These are phyloP conservation scores for Diploptera punctata DNA, from an alignment of 2,888 invertebrate species.

Conservation along the genomic window DNA sequence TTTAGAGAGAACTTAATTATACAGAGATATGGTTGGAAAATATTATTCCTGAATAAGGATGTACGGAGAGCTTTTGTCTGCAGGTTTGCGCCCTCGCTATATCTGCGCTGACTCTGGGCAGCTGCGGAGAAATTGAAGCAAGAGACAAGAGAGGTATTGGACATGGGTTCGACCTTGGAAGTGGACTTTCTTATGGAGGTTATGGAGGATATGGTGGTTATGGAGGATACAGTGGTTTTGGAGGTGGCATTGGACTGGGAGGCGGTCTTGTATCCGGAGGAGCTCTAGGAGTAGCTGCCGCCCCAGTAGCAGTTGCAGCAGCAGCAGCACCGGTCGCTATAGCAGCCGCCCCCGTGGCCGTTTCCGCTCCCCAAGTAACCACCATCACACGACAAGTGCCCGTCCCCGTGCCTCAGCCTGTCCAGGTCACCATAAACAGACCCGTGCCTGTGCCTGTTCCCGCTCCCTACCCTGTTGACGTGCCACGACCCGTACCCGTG, in stretches of 20 bases:
- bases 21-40: no score
- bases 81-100: neutral
- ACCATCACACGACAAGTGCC: conserved; percentile 11
- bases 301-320: no score
- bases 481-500: conserved; percentile 20
- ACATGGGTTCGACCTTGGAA: neutral
- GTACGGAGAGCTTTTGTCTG: no score
- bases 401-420: conserved; percentile 3
- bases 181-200: no score
- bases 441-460: conserved; percentile 22
- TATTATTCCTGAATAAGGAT: no score
- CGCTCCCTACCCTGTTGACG: conserved; percentile 6
- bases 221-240: no score
- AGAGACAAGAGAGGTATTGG: neutral
- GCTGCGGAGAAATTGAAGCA: neutral
- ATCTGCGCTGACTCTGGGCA: neutral
- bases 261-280: no score
- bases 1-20: no score
- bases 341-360: neutral
- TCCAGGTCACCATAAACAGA: neutral
- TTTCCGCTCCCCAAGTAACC: neutral
- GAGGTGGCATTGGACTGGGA: no score
- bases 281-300: no score
- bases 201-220: no score
- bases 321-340: neutral